Percentiles rank a stretch among this genome's conserved stretches.
phyloP scores from a whole-genome alignment of 2,888 invertebrate genomes.

The Chymomyza caudatula region DNA sequence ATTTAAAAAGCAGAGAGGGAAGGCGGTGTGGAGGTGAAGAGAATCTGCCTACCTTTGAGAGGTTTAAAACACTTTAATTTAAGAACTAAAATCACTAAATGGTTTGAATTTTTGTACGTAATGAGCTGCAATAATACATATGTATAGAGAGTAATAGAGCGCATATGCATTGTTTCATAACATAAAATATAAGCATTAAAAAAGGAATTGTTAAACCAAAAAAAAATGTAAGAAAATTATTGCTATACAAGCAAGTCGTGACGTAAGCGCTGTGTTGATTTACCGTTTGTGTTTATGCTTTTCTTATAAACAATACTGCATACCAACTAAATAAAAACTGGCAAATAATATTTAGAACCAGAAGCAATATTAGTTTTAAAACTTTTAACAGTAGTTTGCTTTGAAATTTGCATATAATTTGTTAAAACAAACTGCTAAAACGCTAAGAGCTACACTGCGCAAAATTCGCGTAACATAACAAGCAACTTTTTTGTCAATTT shows the following conservation, averaged over 20 bases:
- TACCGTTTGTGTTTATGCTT: not conserved
- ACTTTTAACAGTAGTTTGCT: constrained; percentile 20
- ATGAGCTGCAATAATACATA: not conserved
- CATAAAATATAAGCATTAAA: constrained; percentile 1
- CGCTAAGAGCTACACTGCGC: not conserved
- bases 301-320: not conserved
- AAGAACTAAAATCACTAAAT: too few relatives aligned
- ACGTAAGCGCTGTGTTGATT: not conserved
- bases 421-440: not conserved
- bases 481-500: constrained; percentile 56
- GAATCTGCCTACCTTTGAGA: too few relatives aligned
- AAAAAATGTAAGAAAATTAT: not conserved
- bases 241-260: not conserved
- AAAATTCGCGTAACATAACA: not conserved
- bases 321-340: not conserved
- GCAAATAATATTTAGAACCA: constrained; percentile 4
- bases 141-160: not conserved
- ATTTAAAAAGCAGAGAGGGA: too few relatives aligned
- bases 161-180: not conserved
- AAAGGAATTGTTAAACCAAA: not conserved
- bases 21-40: too few relatives aligned
- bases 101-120: too few relatives aligned
- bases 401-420: constrained; percentile 6
- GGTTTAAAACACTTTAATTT: too few relatives aligned
- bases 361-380: constrained; percentile 65